Base-by-base conservation (phyloP, 2,888 invertebrate genomes). In the Drosophila pullipes region DNA sequence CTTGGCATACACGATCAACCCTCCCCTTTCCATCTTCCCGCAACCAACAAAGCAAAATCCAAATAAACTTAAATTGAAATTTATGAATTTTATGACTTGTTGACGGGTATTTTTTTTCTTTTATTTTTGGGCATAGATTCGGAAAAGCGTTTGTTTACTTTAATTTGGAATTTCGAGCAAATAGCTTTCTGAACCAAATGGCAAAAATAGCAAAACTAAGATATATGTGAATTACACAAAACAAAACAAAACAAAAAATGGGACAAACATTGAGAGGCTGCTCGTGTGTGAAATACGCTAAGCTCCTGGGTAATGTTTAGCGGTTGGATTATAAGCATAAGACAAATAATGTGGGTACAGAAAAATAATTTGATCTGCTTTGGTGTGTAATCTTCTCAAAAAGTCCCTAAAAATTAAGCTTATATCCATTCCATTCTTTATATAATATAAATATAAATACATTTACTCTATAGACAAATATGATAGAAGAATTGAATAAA, bases 51-150 rank as follows among this genome's bases (percentile, higher is more conserved):
- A 74, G 76, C 63, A 35, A 66, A 66, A 33, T 74, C 74, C 78
- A 87, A 86, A 88, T 90, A 90, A 91, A 90, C 86, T 91, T 90
- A 76, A 91, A 87, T 87, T 91, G 86, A 87, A 91, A 87, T 87
- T 87, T 87, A 87, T 87, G 87, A 87, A 90, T 87, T 85, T 89
- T 90, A 87, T 87, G 89, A 91, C 84, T 91, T 87, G 91, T 85
- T 90, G 85, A 90, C 88, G 85, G 88, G 85, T 71, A 71, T 74
- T 74, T 69, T 69, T 64, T 22, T 52, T 71, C 65, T 62, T 31
- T 55, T 25, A 37, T 65, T 50, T 69, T 54, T 39, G 53, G 30
- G 60, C 54, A 57, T 69, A 35, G 64, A 69, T 79, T 80, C 55
- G 62, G 62, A 69, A 79, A 83, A 74, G 53, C 41, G 57, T 66